Percentiles rank a stretch among this genome's conserved stretches.
Conservation (phyloP, 2,797 vertebrate species). For the Cirrhinus molitorella region DNA sequence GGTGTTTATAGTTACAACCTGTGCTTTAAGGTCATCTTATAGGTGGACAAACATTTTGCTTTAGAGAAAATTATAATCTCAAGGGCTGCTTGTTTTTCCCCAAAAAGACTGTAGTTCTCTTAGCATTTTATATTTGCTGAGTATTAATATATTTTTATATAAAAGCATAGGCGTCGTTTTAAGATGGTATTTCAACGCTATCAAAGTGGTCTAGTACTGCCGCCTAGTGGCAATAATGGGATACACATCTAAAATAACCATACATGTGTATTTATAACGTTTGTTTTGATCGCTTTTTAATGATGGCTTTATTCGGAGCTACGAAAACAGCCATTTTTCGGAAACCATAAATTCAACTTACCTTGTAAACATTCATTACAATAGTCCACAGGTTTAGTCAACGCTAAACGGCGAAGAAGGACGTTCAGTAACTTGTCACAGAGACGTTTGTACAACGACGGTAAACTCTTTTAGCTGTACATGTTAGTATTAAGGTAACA, state of each 20-base stretch:
- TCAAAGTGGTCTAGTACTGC: not conserved
- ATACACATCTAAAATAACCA: accelerated
- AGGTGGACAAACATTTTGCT: not conserved
- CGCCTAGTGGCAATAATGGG: not conserved
- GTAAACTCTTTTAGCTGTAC: not conserved
- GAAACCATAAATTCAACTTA: not conserved
- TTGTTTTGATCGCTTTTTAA: not conserved
- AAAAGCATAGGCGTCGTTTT: not conserved
- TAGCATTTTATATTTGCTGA: not conserved
- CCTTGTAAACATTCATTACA: not conserved
- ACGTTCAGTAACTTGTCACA: not conserved
- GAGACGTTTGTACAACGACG: not conserved
- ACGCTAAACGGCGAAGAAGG: too few species aligned
- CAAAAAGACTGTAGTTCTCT: not conserved
- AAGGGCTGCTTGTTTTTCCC: not conserved
- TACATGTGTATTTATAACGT: not conserved
- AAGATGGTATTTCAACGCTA: not conserved
- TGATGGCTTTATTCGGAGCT: too few species aligned
- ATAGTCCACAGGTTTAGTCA: not conserved
- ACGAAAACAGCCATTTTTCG: not conserved
- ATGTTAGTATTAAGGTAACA: not conserved
- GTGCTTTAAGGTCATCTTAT: not conserved
- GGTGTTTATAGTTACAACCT: not conserved
- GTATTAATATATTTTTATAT: not conserved
- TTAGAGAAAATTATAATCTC: not conserved